Conservation (phyloP, 2,888 invertebrate species). For the Drosophila histrio region DNA sequence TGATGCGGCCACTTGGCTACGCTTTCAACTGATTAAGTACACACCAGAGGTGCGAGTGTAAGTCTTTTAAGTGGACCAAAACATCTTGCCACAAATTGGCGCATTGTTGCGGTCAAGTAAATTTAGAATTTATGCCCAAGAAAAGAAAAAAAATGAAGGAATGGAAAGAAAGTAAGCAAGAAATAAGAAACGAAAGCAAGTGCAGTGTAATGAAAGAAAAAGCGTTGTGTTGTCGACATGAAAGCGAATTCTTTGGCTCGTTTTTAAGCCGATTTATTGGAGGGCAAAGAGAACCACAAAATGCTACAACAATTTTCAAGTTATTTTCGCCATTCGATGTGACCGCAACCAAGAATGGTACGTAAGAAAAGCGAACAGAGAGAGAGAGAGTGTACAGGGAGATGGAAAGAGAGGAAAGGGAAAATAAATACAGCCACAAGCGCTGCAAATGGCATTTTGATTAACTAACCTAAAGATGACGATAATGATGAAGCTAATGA, state of each 20-base stretch:
- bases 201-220: slow-evolving; percentile 65
- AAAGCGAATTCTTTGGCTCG: slow-evolving; percentile 66
- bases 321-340: slow-evolving; percentile 45
- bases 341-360: slow-evolving; percentile 1
- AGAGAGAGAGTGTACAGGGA: neutral
- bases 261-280: slow-evolving; percentile 66
- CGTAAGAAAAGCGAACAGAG: neutral
- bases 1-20: slow-evolving; percentile 53
- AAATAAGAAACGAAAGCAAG: slow-evolving; percentile 46
- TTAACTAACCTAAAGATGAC: slow-evolving; percentile 35
- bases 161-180: slow-evolving; percentile 2
- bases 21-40: slow-evolving; percentile 75
- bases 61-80: slow-evolving; percentile 37
- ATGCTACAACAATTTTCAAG: slow-evolving; percentile 56
- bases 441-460: slow-evolving; percentile 55
- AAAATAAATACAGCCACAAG: slow-evolving; percentile 18
- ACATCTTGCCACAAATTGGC: slow-evolving; percentile 64
- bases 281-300: slow-evolving; percentile 49
- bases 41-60: slow-evolving; percentile 15
- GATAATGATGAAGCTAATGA: slow-evolving; percentile 17
- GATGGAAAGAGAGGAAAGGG: neutral
- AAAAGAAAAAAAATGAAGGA: slow-evolving; percentile 20
- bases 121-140: slow-evolving; percentile 55
- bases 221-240: slow-evolving; percentile 44
- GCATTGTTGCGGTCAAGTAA: slow-evolving; percentile 72